These are phyloP conservation scores for Bucorvus abyssinicus DNA, from an alignment of 2,797 vertebrate species.

Conservation along the genomic window DNA sequence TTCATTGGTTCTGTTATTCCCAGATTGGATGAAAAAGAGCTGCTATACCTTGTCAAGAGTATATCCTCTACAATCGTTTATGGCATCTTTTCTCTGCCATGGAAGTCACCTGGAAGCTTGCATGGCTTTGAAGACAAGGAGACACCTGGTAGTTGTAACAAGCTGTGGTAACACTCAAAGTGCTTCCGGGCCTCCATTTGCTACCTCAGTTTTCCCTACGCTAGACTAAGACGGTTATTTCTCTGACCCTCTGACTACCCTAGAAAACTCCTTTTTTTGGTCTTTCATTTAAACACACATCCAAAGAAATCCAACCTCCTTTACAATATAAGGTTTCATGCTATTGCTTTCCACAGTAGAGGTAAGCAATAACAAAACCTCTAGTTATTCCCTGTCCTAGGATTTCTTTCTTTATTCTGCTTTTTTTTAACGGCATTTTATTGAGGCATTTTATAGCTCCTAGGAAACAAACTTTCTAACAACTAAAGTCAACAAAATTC, in stretches of 20 bases:
- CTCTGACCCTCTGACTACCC: conserved; percentile 7
- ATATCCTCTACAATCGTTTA: neutral
- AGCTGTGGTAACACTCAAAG: neutral
- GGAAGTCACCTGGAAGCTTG: neutral
- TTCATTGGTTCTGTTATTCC: neutral
- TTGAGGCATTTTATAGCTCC: neutral
- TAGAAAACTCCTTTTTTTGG: neutral
- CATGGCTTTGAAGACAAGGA: neutral
- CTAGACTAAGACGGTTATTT: neutral
- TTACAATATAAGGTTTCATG: neutral
- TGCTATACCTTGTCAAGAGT: neutral
- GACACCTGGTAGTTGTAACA: neutral
- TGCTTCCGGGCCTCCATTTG: neutral
- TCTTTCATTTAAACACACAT: neutral
- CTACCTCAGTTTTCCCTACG: neutral
- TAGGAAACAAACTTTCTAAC: conserved; percentile 1
- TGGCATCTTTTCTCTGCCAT: neutral
- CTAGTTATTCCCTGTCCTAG: neutral
- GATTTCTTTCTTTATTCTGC: neutral
- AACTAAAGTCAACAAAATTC: conserved; percentile 35
- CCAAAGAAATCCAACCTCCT: conserved; percentile 7
- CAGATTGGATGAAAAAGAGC: neutral
- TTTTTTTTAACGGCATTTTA: conserved; percentile 27
- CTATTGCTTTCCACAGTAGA: neutral
- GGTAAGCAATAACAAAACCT: neutral